These are phyloP conservation scores for Eptesicus fuscus DNA, from an alignment of 2,113 vertebrate species.

Conservation along the genomic window DNA sequence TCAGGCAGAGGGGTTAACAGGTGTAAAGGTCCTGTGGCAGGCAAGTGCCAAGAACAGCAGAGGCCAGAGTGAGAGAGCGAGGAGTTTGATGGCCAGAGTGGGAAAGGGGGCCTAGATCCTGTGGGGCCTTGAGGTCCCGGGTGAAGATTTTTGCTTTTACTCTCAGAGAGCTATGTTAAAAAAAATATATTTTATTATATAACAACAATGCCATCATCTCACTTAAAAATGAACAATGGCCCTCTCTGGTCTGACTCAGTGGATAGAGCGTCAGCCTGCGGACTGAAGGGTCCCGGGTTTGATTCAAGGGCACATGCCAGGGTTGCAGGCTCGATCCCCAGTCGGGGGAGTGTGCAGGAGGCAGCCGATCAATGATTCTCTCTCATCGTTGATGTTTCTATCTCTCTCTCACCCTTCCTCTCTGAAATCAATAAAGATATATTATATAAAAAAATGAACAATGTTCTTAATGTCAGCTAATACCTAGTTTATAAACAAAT, in stretches of 20 bases:
- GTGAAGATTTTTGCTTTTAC: not conserved
- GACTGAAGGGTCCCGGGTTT: no score
- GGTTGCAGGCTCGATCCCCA: no score
- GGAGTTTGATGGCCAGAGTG: not conserved
- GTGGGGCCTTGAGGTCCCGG: not conserved
- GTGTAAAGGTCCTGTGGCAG: not conserved
- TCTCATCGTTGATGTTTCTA: no score
- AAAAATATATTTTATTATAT: not conserved
- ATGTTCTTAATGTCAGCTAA: not conserved
- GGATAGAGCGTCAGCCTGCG: no score
- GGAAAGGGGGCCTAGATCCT: not conserved
- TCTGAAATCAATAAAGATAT: not conserved
- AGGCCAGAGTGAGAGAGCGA: not conserved
- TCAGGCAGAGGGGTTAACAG: not conserved
- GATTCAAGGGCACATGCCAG: no score
- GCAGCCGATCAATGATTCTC: no score
- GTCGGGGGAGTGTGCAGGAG: no score
- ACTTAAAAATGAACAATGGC: slow-evolving; percentile 21
- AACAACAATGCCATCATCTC: not conserved
- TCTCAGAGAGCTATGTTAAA: not conserved
- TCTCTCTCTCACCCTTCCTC: no score
- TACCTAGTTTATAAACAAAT: not conserved
- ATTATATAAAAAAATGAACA: slow-evolving; percentile 20
- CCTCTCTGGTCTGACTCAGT: no score
- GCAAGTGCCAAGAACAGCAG: not conserved